Percentiles rank a stretch among this genome's conserved stretches.
phyloP scores from a whole-genome alignment of 2,888 invertebrate species.

The Digitonthophagus gazella region DNA sequence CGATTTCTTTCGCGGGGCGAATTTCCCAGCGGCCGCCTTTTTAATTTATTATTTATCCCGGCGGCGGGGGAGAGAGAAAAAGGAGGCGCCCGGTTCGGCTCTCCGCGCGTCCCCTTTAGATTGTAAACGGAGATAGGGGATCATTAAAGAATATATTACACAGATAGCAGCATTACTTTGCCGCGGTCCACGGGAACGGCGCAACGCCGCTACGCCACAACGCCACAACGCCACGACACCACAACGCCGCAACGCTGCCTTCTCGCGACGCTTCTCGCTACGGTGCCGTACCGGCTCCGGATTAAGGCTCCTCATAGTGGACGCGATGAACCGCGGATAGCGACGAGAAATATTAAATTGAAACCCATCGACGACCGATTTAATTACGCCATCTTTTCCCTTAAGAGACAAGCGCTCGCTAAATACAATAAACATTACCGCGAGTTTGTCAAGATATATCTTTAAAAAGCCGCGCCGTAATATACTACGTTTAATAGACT shows the following conservation, averaged over 20 bases:
- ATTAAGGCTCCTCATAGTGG: neutral
- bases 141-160: slow-evolving; percentile 52
- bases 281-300: neutral
- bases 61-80: slow-evolving; percentile 13
- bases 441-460: too few species aligned
- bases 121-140: slow-evolving; percentile 47
- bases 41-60: slow-evolving; percentile 16
- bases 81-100: slow-evolving; percentile 8
- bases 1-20: slow-evolving; percentile 28
- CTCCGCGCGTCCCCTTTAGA: slow-evolving; percentile 41
- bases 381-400: neutral
- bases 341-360: neutral
- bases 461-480: too few species aligned
- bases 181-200: slow-evolving; percentile 25
- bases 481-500: too few species aligned
- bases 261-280: neutral
- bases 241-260: neutral
- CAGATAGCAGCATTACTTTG: slow-evolving; percentile 48
- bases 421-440: too few species aligned
- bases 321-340: neutral
- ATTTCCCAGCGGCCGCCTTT: slow-evolving; percentile 6
- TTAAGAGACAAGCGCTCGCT: too few species aligned
- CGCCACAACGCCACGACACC: neutral
- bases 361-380: neutral
- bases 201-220: neutral